Evolutionary conservation across 1,140 invertebrate genomes (phyloP), one percentile per base, ranked within the genome.

Genomic region (Drosophila mayri): DNA sequence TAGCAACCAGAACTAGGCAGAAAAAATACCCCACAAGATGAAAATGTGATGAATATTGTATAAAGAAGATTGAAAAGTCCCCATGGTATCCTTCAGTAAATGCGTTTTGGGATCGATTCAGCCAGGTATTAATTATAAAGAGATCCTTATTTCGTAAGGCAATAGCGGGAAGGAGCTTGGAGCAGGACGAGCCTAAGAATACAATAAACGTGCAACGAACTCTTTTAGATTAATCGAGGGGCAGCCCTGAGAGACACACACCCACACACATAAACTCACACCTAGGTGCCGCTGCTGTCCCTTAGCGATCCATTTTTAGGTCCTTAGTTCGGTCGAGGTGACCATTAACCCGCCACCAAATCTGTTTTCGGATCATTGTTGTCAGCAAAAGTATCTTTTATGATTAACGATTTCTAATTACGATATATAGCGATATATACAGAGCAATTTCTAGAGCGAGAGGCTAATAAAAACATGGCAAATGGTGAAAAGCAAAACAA

Each of bases 191-290:
- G 62, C 74, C 74, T 60, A 79, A 65, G 46, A 37, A 90, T 82
- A 90, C 86, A 90, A 90, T 90, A 90, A 90, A 84, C 78, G 85
- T 90, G 85, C 85, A 90, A 90, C 85, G 85, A 90, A 90, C 67
- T 88, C 81, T 70, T 63, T 79, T 77, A 85, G 62, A 75, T 49
- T 57, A 73, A 52, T 47, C 59, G 11, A 75, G 70, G 44, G 62
- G 38, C 58, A 58, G 57, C 44, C 72, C 68, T 71, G 50, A 77
- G 58, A 76, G 62, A 72, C 18, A 35, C 9, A 32, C 65, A 76
- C 65, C 68, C n/a, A 66, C 60, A 18, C 73, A 72, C 65, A 76
- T 62, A 72, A 30, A 66, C 55, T 18, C 74, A 72, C 62, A 72
- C 65, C 67, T 73, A 81, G 82, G 79, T 86, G 79, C 57, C 47